A percentile compares a stretch with the other conserved stretches of the same genome.
Evolutionary conservation across 2,797 vertebrate species (phyloP).

Genomic region (Agapornis canus): DNA sequence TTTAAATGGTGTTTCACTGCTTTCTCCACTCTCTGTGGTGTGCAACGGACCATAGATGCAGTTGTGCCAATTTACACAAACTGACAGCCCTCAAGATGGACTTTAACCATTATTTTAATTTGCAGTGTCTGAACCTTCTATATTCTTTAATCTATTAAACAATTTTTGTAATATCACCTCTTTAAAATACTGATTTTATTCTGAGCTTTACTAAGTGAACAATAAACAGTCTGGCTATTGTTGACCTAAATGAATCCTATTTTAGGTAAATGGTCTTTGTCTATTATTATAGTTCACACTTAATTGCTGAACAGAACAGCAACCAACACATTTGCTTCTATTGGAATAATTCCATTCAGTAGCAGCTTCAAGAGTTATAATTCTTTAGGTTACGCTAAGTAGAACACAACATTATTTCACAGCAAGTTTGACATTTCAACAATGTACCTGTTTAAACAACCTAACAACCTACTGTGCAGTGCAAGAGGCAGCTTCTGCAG

Average conservation of each 20-base stretch:
- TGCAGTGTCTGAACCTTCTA: background rate
- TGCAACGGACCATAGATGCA: background rate
- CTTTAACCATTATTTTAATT: background rate
- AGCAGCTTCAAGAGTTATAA: slow-evolving; percentile 48
- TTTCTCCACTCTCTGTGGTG: background rate
- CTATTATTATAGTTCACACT: slow-evolving; percentile 51
- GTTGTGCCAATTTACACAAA: background rate
- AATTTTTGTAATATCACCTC: background rate
- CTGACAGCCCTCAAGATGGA: background rate
- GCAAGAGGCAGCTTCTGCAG: background rate
- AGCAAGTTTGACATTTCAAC: slow-evolving; percentile 21
- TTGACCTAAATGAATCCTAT: slow-evolving; percentile 59
- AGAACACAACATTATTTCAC: background rate
- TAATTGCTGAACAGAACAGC: slow-evolving; percentile 57
- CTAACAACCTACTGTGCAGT: background rate
- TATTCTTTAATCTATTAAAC: background rate
- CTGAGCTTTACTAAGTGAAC: slow-evolving; percentile 45
- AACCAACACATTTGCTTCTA: slow-evolving; percentile 67
- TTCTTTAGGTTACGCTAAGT: slow-evolving; percentile 35
- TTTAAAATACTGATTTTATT: slow-evolving; percentile 42
- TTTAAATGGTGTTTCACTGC: background rate
- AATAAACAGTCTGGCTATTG: slow-evolving; percentile 58
- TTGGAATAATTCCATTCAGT: slow-evolving; percentile 55
- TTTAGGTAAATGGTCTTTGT: slow-evolving; percentile 67
- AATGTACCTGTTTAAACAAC: background rate